phyloP scores from a whole-genome alignment of 2,888 invertebrate species.

The Oscheius onirici region DNA sequence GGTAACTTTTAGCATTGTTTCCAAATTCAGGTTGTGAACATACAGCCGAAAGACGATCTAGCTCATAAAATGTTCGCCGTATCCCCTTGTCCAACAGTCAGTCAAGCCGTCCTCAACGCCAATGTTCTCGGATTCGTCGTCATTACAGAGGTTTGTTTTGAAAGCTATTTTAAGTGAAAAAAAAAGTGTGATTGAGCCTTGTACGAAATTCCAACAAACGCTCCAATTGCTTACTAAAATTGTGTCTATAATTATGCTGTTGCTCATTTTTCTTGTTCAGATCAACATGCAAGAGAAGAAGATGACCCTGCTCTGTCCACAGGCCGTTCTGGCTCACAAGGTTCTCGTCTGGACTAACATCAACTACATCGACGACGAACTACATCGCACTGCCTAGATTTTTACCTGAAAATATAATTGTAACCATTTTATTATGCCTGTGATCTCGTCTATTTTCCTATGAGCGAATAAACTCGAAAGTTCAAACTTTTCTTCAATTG shows the following conservation, averaged over 20 bases:
- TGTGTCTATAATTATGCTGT: no score
- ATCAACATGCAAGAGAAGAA: slow-evolving; percentile 43
- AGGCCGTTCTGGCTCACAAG: slow-evolving; percentile 80
- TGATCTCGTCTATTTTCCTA: background rate
- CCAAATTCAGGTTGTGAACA: slow-evolving; percentile 39
- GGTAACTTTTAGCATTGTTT: background rate
- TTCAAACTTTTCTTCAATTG: background rate
- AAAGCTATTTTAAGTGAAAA: no score
- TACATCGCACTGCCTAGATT: slow-evolving; percentile 6
- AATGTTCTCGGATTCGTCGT: slow-evolving; percentile 91
- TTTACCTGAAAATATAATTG: background rate
- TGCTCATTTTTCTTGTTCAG: no score
- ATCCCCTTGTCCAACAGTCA: slow-evolving; percentile 81
- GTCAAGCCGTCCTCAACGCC: slow-evolving; percentile 77
- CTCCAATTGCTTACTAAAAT: no score
- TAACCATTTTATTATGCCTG: background rate
- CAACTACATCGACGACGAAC: slow-evolving; percentile 85
- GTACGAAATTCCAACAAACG: no score
- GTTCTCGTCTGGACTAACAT: slow-evolving; percentile 87
- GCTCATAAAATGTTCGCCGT: slow-evolving; percentile 89
- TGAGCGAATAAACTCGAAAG: background rate
- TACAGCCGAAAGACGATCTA: slow-evolving; percentile 72
- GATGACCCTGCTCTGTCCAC: slow-evolving; percentile 48
- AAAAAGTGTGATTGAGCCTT: no score
- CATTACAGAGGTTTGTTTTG: slow-evolving; percentile 83